Conservation (phyloP, 1,140 invertebrate genomes). For the Gonioctena quinquepunctata region DNA sequence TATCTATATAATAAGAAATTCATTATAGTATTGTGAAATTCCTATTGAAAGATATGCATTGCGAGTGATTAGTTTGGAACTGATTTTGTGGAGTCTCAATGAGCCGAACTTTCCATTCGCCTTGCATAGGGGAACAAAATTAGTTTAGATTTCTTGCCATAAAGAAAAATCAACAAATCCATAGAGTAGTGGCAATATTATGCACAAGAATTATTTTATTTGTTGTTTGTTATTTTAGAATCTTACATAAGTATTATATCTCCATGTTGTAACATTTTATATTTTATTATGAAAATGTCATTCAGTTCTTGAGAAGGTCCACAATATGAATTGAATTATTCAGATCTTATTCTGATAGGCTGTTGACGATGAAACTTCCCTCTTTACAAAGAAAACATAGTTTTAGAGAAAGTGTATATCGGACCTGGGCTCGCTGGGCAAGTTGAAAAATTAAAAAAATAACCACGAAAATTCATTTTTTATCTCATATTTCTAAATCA, state of each 20-base stretch:
- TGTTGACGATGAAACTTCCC: no score
- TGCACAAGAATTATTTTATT: conserved; percentile 40
- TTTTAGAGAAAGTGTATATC: no score
- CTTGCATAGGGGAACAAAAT: conserved; percentile 33
- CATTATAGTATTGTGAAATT: conserved; percentile 7
- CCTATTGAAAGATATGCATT: not conserved
- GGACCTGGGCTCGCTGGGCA: no score
- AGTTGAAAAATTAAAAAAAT: no score
- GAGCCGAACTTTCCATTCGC: not conserved
- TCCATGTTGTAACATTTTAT: conserved; percentile 42
- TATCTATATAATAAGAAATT: conserved; percentile 7
- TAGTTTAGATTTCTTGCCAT: conserved; percentile 31
- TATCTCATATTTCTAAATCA: no score
- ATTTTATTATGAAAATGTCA: conserved; percentile 32
- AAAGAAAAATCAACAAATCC: conserved; percentile 11
- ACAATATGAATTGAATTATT: no score
- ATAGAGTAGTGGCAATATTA: conserved; percentile 38
- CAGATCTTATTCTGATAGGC: no score
- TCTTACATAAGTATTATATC: conserved; percentile 36
- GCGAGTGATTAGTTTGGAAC: not conserved
- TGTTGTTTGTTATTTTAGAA: conserved; percentile 40
- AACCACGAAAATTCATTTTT: no score
- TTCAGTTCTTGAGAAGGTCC: not conserved
- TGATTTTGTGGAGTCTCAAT: not conserved
- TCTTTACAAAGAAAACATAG: no score